These are phyloP conservation scores for Mycogona germanica DNA, from an alignment of 2,888 invertebrate species.

Conservation along the genomic window DNA sequence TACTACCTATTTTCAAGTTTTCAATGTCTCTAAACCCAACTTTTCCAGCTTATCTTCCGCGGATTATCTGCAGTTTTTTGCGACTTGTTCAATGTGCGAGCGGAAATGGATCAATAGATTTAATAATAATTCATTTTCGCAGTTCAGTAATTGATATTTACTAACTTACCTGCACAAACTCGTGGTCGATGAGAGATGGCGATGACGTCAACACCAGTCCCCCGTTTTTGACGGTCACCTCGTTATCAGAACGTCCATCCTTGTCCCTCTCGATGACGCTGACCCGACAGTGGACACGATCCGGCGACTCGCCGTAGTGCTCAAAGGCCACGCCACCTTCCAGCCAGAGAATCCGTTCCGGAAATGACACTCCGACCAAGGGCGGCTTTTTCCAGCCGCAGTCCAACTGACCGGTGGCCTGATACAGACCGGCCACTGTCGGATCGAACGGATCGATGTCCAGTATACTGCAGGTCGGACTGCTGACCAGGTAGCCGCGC, in stretches of 20 bases:
- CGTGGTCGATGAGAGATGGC: too few species aligned
- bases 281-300: not conserved
- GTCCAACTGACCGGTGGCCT: not conserved
- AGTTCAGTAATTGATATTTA: too few species aligned
- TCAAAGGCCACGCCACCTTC: not conserved
- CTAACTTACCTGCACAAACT: too few species aligned
- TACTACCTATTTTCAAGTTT: too few species aligned
- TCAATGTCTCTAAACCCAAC: too few species aligned
- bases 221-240: too few species aligned
- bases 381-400: not conserved
- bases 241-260: not conserved
- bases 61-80: too few species aligned
- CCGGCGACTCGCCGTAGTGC: not conserved
- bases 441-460: constrained; percentile 18
- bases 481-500: constrained; percentile 8
- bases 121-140: too few species aligned
- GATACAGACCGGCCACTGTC: not conserved
- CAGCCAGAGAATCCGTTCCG: not conserved
- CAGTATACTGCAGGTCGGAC: constrained; percentile 15
- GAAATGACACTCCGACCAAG: not conserved
- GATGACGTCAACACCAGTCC: too few species aligned
- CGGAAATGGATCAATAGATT: too few species aligned
- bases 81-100: too few species aligned
- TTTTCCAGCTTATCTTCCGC: too few species aligned
- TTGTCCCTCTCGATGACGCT: not conserved